These are phyloP conservation scores for Drosophila pullipes DNA, from an alignment of 2,888 invertebrate species.

Conservation along the genomic window DNA sequence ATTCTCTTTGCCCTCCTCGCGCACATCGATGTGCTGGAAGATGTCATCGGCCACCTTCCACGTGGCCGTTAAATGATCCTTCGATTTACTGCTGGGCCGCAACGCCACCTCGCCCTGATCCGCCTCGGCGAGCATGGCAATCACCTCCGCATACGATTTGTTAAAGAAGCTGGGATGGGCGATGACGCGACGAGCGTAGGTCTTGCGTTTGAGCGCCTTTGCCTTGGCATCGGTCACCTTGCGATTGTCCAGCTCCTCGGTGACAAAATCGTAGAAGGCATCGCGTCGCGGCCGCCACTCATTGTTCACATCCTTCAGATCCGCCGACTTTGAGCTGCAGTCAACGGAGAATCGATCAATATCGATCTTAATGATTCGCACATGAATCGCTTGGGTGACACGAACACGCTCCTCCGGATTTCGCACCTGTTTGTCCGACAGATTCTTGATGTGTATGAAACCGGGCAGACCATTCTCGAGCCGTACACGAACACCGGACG, in stretches of 20 bases:
- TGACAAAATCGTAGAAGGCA: slow-evolving; percentile 94
- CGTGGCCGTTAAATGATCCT: slow-evolving; percentile 97
- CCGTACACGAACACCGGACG: slow-evolving; percentile 94
- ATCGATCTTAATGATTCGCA: slow-evolving; percentile 97
- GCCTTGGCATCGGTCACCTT: slow-evolving; percentile 91
- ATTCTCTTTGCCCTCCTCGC: slow-evolving; percentile 98
- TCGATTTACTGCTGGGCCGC: slow-evolving; percentile 98
- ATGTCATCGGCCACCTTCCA: slow-evolving; percentile 99
- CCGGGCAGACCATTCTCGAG: slow-evolving; percentile 97
- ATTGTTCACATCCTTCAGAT: slow-evolving; percentile 94
- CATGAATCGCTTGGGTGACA: slow-evolving; percentile 93
- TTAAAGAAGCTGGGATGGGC: slow-evolving; percentile 99
- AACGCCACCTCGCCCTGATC: slow-evolving; percentile 99
- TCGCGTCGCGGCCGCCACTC: slow-evolving; percentile 97
- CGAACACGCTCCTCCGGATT: slow-evolving; percentile 97
- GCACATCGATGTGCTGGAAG: slow-evolving; percentile 97
- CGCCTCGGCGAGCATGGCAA: slow-evolving; percentile 95
- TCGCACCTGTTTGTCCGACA: slow-evolving; percentile 96
- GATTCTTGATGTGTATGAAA: slow-evolving; percentile 96
- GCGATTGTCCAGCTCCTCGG: slow-evolving; percentile 92
- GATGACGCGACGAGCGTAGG: slow-evolving; percentile 97
- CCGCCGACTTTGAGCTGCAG: slow-evolving; percentile 96
- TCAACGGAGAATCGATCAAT: slow-evolving; percentile 97
- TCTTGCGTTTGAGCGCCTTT: slow-evolving; percentile 64
- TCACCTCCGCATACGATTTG: slow-evolving; percentile 96